These are phyloP conservation scores for Bradypus variegatus DNA, from an alignment of 2,797 vertebrate species.

Conservation along the genomic window DNA sequence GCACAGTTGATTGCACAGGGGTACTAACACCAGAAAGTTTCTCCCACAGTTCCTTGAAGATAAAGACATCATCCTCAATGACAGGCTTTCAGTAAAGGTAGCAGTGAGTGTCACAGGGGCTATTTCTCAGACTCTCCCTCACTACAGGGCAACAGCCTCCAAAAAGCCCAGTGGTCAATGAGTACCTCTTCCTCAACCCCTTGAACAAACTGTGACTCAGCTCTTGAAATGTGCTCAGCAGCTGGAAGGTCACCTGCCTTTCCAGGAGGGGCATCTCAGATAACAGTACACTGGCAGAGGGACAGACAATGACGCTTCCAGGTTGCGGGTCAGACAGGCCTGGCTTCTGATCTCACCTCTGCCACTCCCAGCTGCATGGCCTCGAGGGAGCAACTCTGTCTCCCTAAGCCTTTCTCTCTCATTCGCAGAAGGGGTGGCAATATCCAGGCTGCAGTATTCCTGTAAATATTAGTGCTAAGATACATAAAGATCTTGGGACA, in stretches of 20 bases:
- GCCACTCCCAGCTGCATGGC: neutral
- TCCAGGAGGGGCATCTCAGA: neutral
- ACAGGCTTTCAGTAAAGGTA: neutral
- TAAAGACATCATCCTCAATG: neutral
- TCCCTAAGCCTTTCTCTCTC: neutral
- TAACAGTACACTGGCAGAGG: neutral
- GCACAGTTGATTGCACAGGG: too few species aligned
- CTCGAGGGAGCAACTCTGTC: neutral
- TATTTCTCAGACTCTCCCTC: neutral
- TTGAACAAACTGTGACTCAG: neutral
- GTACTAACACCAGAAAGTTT: neutral
- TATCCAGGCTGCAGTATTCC: neutral
- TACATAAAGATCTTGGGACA: neutral
- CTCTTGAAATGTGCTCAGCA: neutral
- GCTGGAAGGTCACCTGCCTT: neutral
- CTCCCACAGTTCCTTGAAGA: neutral
- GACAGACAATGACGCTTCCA: neutral
- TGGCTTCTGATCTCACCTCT: neutral
- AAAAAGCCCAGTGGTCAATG: neutral
- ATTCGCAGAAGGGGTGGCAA: neutral
- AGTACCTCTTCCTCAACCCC: neutral
- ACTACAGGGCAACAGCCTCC: neutral
- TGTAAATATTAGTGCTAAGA: neutral
- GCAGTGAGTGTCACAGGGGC: neutral
- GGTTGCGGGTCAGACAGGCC: neutral